Evolutionary conservation across 2,797 vertebrate species (phyloP).

Genomic region (Alosa sapidissima): DNA sequence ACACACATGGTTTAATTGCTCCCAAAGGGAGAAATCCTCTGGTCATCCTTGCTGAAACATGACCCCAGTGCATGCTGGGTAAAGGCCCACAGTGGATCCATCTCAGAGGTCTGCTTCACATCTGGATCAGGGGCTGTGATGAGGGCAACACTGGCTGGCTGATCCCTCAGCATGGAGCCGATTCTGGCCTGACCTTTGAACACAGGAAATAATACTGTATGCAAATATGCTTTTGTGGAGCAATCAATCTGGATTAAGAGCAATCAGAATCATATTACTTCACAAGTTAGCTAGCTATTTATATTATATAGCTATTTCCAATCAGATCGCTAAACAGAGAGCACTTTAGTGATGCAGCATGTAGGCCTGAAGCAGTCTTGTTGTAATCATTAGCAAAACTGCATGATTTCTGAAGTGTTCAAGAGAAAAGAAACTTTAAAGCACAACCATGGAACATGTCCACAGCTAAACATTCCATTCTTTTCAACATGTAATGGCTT

Average conservation of each 20-base stretch:
- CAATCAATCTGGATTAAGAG: neutral
- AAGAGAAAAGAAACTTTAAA: neutral
- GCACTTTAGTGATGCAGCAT: too few species aligned
- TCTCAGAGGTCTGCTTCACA: neutral
- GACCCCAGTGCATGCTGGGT: conserved; percentile 2
- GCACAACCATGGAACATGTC: neutral
- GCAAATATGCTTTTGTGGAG: neutral
- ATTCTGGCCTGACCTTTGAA: neutral
- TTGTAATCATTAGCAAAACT: too few species aligned
- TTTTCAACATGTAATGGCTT: neutral
- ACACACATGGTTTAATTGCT: neutral
- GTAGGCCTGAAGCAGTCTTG: too few species aligned
- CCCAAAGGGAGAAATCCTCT: neutral
- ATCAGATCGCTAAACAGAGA: neutral
- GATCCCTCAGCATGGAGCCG: neutral
- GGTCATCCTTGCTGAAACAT: neutral
- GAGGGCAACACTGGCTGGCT: neutral
- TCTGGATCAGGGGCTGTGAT: neutral
- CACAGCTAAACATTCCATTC: neutral
- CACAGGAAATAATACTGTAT: neutral
- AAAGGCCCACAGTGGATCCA: neutral
- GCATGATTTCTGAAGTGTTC: neutral
- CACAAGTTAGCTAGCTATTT: neutral
- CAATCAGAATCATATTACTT: neutral
- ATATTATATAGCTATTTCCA: neutral